Conservation (phyloP, 2,797 vertebrate species). For the Schizopygopsis pylzovi region DNA sequence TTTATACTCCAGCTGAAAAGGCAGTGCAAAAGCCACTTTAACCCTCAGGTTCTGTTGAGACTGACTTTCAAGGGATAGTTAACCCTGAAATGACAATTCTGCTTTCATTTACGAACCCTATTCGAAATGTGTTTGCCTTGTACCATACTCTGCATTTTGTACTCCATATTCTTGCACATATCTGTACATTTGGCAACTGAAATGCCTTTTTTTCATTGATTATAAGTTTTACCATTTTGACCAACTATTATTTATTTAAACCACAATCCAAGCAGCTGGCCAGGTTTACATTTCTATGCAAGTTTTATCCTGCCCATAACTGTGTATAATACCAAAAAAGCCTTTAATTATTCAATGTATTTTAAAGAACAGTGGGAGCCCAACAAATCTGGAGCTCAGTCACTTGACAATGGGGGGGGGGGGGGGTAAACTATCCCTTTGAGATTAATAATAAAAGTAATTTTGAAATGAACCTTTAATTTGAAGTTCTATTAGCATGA, state of each 20-base stretch:
- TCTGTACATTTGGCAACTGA: background rate
- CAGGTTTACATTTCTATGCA: background rate
- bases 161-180: background rate
- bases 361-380: background rate
- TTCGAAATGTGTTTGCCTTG: background rate
- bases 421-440: background rate
- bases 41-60: background rate
- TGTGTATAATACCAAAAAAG: background rate
- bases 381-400: background rate
- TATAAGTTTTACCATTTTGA: background rate
- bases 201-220: background rate
- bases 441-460: background rate
- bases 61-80: background rate
- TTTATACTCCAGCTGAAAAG: conserved; percentile 17
- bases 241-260: background rate
- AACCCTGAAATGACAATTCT: background rate
- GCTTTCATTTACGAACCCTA: background rate
- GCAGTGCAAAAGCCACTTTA: background rate
- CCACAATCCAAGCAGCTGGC: background rate
- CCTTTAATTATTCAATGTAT: background rate
- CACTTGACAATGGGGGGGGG: background rate
- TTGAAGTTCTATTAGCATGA: background rate
- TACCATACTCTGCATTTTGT: background rate
- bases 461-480: conserved; percentile 1
- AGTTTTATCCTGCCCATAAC: background rate